Evolutionary conservation across 64 coral and sea anemone genomes (phyloP).

Genomic region (Pocillopora damicornis): DNA sequence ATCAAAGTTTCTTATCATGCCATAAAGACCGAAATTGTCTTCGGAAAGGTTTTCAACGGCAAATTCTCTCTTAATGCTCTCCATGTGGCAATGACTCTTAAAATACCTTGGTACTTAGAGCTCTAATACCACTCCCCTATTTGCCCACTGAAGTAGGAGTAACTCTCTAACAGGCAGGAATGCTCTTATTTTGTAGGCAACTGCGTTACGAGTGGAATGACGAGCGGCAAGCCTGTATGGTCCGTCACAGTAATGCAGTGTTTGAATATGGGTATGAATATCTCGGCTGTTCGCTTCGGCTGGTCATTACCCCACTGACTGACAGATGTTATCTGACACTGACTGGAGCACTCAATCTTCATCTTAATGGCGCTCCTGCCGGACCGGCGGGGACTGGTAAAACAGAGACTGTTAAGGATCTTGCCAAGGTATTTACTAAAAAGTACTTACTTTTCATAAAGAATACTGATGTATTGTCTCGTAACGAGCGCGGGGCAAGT

Average conservation of each 20-base stretch:
- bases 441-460: no score
- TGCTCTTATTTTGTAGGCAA: slow-evolving; percentile 47
- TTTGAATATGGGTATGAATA: slow-evolving; percentile 99
- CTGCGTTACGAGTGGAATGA: slow-evolving; percentile 93
- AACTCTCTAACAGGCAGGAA: not conserved
- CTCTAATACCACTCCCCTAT: no score
- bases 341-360: slow-evolving; percentile 88
- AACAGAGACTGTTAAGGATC: slow-evolving; percentile 97
- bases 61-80: no score
- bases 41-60: no score
- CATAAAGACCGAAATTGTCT: no score
- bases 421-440: slow-evolving; percentile 68
- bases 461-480: no score
- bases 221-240: slow-evolving; percentile 55
- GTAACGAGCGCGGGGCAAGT: no score
- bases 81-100: no score
- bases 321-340: slow-evolving; percentile 95
- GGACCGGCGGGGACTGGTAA: slow-evolving; percentile 97
- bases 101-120: no score
- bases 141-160: not conserved
- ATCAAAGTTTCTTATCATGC: no score
- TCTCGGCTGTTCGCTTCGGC: slow-evolving; percentile 80
- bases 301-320: slow-evolving; percentile 95
- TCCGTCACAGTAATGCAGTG: slow-evolving; percentile 78
- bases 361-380: slow-evolving; percentile 86